phyloP scores from a whole-genome alignment of 2,797 vertebrate species.

The Rhinatrema bivittatum region DNA sequence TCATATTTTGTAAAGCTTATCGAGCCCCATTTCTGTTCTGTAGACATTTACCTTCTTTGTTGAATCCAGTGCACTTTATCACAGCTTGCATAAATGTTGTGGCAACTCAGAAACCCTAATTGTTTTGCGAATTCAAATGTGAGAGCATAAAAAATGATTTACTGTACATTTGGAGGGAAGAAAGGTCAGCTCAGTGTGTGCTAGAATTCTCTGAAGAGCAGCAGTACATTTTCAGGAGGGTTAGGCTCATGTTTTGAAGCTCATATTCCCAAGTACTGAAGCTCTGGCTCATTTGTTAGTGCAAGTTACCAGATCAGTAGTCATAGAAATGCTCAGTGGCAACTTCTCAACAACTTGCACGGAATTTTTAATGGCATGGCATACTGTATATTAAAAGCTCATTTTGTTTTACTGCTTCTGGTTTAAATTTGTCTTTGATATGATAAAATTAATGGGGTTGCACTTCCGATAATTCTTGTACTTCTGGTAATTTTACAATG shows the following conservation, averaged over 20 bases:
- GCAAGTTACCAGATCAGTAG: neutral
- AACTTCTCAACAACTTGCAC: neutral
- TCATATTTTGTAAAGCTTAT: neutral
- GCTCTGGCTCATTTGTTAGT: neutral
- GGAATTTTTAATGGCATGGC: accelerated
- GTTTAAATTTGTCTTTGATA: too few species aligned
- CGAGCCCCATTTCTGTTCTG: neutral
- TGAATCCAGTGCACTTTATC: too few species aligned
- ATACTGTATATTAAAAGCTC: neutral
- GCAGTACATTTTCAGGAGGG: neutral
- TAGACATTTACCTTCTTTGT: too few species aligned
- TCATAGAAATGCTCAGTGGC: neutral
- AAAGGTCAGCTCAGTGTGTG: neutral
- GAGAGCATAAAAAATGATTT: neutral
- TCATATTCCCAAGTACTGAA: neutral
- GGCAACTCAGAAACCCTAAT: neutral
- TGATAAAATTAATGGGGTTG: too few species aligned
- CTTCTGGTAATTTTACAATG: too few species aligned
- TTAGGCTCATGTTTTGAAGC: neutral
- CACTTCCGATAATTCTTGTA: too few species aligned
- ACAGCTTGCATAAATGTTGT: neutral
- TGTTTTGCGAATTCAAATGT: neutral
- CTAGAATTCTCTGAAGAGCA: accelerated
- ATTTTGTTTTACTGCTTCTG: neutral
- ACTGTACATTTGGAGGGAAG: neutral